Evolutionary conservation across 2,888 invertebrate genomes (phyloP), one percentile per base, ranked within the genome.

Genomic region (Tachina fera): DNA sequence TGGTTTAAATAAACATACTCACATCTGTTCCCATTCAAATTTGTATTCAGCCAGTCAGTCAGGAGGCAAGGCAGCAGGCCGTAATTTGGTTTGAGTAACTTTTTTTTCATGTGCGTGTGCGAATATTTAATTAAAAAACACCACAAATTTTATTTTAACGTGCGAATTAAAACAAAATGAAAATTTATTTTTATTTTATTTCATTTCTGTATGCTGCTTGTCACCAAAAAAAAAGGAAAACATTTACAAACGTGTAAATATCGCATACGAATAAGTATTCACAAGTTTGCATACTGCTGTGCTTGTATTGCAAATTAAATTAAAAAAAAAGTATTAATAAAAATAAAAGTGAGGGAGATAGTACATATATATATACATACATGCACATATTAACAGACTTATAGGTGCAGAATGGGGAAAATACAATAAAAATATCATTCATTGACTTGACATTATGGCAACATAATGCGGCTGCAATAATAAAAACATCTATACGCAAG

Each of bases 71-170:
- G 8, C 74, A 63, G 77, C 63, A 74, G 58, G 60, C 74, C 75
- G 58, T 63, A 53, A 43, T 68, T 81, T 75, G 51, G 53, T 13
- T 61, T n/a, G 75, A 14, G n/a, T 68, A 22, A 45, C 19, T 47
- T 47, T 76, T n/a, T 43, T 45, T 76, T 19, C n/a, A 68, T 82
- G 70, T 87, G 85, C 85, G 83, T 85, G 86, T 78, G 84, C 76
- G 87, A 86, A 83, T 86, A 87, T 87, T 87, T 87, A 87, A 87
- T 87, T 87, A 87, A 87, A 87, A 87, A 85, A 82, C 68, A 71
- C 85, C 82, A 82, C 87, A 84, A 87, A 87, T 79, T 87, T 84
- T 72, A 84, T 74, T 87, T 84, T 79, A 71, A 87, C 84, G 83
- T 87, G 82, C 84, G 87, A 87, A 87, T 87, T 87, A 85, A 86